Evolutionary conservation across 2,797 vertebrate genomes (phyloP).

Genomic region (Etheostoma perlongum): DNA sequence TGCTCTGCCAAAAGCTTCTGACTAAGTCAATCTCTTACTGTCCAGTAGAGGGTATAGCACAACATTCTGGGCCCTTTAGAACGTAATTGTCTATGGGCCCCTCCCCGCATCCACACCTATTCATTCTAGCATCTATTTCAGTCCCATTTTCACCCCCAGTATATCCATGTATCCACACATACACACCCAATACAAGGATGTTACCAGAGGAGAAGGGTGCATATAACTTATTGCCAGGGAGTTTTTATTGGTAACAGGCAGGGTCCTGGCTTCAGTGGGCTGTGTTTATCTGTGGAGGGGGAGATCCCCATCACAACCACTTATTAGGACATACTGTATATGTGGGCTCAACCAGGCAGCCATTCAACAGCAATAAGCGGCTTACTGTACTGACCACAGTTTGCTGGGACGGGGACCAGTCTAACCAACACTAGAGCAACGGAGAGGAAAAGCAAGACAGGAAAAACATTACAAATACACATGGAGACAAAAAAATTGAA

Average conservation of each 20-base stretch:
- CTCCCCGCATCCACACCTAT: too few relatives aligned
- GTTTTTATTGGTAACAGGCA: constrained; percentile 75
- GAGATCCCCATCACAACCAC: constrained; percentile 81
- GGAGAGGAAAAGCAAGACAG: constrained; percentile 51
- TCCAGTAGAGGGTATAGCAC: not conserved
- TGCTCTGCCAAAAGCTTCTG: constrained; percentile 14
- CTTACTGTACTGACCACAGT: constrained; percentile 73
- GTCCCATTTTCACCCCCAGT: too few relatives aligned
- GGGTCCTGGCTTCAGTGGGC: constrained; percentile 63
- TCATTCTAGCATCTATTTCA: too few relatives aligned
- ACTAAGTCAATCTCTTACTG: constrained; percentile 29
- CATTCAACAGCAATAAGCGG: constrained; percentile 74
- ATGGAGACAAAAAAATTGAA: constrained; percentile 23
- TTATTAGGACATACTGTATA: constrained; percentile 77
- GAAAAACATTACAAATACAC: constrained; percentile 74
- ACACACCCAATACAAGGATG: constrained; percentile 39
- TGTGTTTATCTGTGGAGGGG: constrained; percentile 76
- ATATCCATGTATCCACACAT: constrained; percentile 41
- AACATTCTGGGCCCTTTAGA: too few relatives aligned
- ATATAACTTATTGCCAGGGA: constrained; percentile 58
- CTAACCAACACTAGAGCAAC: constrained; percentile 62
- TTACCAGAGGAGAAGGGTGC: constrained; percentile 61
- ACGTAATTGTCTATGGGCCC: too few relatives aligned
- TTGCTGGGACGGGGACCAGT: constrained; percentile 72
- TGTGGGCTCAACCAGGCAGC: constrained; percentile 76